Percentiles rank a stretch among this genome's conserved stretches.
phyloP scores from a whole-genome alignment of 1,140 invertebrate species.

The Drosophila baimaii region DNA sequence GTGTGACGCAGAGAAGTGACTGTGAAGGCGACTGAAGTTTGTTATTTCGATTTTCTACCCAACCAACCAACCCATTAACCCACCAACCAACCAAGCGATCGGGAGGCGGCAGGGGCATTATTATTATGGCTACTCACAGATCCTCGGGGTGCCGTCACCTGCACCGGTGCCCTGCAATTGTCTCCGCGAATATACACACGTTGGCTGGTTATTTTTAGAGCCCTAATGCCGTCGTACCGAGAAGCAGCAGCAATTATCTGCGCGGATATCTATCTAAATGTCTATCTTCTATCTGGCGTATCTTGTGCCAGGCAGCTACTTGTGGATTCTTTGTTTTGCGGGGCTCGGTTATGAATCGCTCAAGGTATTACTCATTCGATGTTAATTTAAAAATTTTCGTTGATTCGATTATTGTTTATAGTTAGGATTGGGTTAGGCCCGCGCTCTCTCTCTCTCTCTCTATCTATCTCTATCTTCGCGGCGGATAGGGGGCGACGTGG shows the following conservation, averaged over 20 bases:
- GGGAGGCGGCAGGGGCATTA: background rate
- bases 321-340: conserved; percentile 67
- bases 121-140: conserved; percentile 41
- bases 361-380: conserved; percentile 48
- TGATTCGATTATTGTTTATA: conserved; percentile 70
- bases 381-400: conserved; percentile 51
- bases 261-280: conserved; percentile 58
- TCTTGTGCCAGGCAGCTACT: conserved; percentile 55
- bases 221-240: conserved; percentile 37
- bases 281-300: conserved; percentile 17
- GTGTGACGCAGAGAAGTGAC: conserved; percentile 41
- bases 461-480: background rate
- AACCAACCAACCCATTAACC: background rate
- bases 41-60: conserved; percentile 48
- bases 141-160: conserved; percentile 31
- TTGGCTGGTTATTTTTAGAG: conserved; percentile 36
- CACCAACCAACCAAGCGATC: conserved; percentile 5
- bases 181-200: conserved; percentile 26
- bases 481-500: conserved; percentile 1
- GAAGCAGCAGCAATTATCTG: conserved; percentile 45
- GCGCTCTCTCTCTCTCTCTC: background rate
- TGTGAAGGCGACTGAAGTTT: conserved; percentile 38
- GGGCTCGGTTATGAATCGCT: conserved; percentile 40
- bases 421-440: conserved; percentile 37
- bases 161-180: conserved; percentile 47